Percentiles rank a stretch among this genome's conserved stretches.
These are phyloP conservation scores for Drosophila quinaria DNA, from an alignment of 2,888 invertebrate genomes.

Conservation along the genomic window DNA sequence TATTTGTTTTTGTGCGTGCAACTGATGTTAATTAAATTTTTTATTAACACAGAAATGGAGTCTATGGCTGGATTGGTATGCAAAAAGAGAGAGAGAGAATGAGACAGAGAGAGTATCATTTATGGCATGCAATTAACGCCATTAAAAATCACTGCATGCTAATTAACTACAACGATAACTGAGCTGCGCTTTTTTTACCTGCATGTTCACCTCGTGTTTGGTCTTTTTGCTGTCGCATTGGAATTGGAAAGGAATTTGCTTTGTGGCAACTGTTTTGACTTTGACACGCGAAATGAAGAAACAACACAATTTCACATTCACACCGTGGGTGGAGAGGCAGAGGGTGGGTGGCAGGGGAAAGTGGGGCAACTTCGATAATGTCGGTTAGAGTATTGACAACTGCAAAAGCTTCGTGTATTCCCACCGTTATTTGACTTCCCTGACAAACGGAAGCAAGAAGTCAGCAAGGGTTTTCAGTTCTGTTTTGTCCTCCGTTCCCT, in stretches of 20 bases:
- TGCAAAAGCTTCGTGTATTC: constrained; percentile 53
- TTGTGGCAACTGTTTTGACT: constrained; percentile 24
- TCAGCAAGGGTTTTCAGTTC: constrained; percentile 18
- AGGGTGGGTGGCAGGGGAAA: background rate
- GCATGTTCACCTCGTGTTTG: constrained; percentile 15
- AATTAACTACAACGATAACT: constrained; percentile 59
- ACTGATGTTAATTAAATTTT: constrained; percentile 68
- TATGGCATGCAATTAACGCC: constrained; percentile 69
- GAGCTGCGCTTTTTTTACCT: constrained; percentile 24
- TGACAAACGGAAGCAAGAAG: constrained; percentile 60
- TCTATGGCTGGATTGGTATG: background rate
- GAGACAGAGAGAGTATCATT: constrained; percentile 45
- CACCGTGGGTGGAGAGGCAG: background rate
- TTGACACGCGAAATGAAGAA: constrained; percentile 27
- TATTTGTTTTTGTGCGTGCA: constrained; percentile 36
- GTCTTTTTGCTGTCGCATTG: constrained; percentile 14
- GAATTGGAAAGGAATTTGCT: constrained; percentile 6
- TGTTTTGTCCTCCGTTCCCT: constrained; percentile 14
- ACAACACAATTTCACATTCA: constrained; percentile 26
- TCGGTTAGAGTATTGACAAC: constrained; percentile 54
- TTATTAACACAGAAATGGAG: constrained; percentile 53
- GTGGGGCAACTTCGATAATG: constrained; percentile 46
- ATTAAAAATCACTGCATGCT: constrained; percentile 68
- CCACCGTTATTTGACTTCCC: constrained; percentile 60
- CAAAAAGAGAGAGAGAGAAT: background rate